A percentile compares a stretch with the other conserved stretches of the same genome.
Evolutionary conservation across 1,140 invertebrate species (phyloP).

Genomic region (Scaptomyza graminum): DNA sequence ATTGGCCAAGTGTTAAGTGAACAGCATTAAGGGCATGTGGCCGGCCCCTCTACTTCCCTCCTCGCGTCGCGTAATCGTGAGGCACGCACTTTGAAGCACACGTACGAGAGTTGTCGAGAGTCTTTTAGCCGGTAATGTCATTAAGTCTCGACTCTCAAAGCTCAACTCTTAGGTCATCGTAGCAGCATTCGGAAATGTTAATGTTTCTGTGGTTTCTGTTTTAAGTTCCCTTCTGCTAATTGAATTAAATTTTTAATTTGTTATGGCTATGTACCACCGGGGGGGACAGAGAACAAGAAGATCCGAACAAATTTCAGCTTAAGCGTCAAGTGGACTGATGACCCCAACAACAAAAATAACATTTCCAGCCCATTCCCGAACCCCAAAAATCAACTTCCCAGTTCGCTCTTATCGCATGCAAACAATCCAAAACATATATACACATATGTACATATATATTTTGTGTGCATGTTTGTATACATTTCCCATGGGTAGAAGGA

Average conservation of each 20-base stretch:
- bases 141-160: constrained; percentile 11
- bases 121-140: constrained; percentile 9
- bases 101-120: neutral
- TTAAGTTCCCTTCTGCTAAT: constrained; percentile 45
- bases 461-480: neutral
- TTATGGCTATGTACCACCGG: constrained; percentile 61
- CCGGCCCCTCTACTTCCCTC: constrained; percentile 10
- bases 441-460: no score
- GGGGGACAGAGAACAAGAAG: constrained; percentile 31
- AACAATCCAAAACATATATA: constrained; percentile 17
- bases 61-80: constrained; percentile 14
- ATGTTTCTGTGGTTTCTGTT: neutral
- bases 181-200: neutral
- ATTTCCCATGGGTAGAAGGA: neutral
- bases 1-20: constrained; percentile 56
- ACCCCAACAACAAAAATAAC: neutral
- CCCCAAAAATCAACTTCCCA: neutral
- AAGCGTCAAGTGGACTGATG: constrained; percentile 31
- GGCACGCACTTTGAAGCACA: constrained; percentile 24
- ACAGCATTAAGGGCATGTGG: constrained; percentile 50
- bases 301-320: constrained; percentile 14
- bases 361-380: neutral
- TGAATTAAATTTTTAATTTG: constrained; percentile 78
- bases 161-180: constrained; percentile 7
- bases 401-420: constrained; percentile 44